Base-by-base conservation (phyloP, 2,113 vertebrate species). In the Pyxicephalus adspersus region DNA sequence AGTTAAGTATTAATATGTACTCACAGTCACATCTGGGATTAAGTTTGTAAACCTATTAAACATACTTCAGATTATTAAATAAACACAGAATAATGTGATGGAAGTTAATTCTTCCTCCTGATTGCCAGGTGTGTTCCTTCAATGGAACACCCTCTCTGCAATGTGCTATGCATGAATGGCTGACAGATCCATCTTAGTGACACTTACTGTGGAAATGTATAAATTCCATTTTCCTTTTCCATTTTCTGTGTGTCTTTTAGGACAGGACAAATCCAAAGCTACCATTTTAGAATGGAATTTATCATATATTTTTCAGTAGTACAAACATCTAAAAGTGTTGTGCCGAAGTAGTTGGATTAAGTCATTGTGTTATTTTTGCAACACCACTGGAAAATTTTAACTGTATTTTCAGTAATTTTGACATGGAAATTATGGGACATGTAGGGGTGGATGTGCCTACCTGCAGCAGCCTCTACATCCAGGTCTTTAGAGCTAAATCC, bases 61-160 rank as follows among this genome's bases (percentile, higher is more conserved):
- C 58, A 76, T 76, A 64, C 58, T 63, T 25, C 38, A 76, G 4
- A 76, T 28, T 76, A 76, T 76, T 76, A 76, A 76, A 51, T 58
- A 76, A 76, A 63, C 58, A 76, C 7, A 63, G 11, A 13, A 75
- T 20, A 75, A n/a, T 20, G 73, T 20, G 61, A 16, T 6, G 58
- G 58, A 76, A 38, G 19, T 19, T 29, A 63, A 50, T 64, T 63
- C 23, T 58, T 51, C 57, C 20, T 38, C 11, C 9, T 52, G 51
- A 72, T 25, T n/a, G 68, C 51, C 54, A 74, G 71, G 54, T 74
- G 54, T 19, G 29, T 60, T 74, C n/a, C 28, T 34, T 38, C 54
- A 38, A 74, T 74, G 29, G 19, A 58, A 38, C 28, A 22, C 55
- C 28, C 71, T 60, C 28, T 22, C 23, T 54, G 38, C 2, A 38